Evolutionary conservation across 2,113 vertebrate species (phyloP), one percentile per base, ranked within the genome.

Genomic region (Lycaon pictus): DNA sequence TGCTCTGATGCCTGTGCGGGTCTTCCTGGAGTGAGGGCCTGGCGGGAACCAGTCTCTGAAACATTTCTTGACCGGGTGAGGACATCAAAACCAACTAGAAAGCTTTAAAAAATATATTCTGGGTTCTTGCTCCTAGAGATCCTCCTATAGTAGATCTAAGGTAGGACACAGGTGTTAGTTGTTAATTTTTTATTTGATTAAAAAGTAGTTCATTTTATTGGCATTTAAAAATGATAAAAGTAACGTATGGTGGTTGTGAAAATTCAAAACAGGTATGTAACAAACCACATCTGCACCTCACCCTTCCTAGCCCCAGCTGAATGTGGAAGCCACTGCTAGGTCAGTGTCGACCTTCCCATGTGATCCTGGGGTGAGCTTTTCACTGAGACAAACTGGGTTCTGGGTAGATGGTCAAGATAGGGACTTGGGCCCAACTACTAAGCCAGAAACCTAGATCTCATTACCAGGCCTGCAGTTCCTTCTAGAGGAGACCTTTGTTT

Each of bases 161-260:
- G 16, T 19, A 87, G 71, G 80, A 27, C 16, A 13, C 1, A 43
- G 22, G 55, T 20, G 5, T 43, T n/a, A 4, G 3, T 58, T n/a
- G 71, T 90, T 90, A 37, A 62, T 51, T 58, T 93, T 95, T 60
- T 25, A 55, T 77, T 87, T 76, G 58, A 84, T 89, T 88, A 53
- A 94, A 86, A 92, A 74, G 13, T 15, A 65, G 43, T 9, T 82
- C 27, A 62, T 27, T n/a, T 82, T 82, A 48, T n/a, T 82, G 69
- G 74, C 56, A 86, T 77, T 95, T 93, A 19, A 82, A 87, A 95
- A 83, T 82, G 48, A 77, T 72, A n/a, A 79, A 37, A 93, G n/a
- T 51, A 90, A 82, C 13, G 23, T 15, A 53, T 0, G 29, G 56
- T 37, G 51, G 15, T 43, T 82, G 81, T 53, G 35, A 96, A 90